These are phyloP conservation scores for Diprion similis DNA, from an alignment of 1,140 invertebrate species.

Conservation along the genomic window DNA sequence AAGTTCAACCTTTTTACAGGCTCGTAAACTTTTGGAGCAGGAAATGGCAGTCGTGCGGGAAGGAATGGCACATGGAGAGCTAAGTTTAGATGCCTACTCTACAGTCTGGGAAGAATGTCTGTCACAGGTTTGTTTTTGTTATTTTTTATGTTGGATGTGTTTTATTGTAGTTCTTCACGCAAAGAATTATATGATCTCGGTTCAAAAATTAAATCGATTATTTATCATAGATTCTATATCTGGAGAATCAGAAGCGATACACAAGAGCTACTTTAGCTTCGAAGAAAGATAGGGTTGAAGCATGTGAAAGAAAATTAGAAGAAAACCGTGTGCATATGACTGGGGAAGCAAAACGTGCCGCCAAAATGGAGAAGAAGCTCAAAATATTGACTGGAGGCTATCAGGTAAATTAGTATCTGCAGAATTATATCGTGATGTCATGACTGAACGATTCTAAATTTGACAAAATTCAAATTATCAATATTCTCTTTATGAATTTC, in stretches of 20 bases:
- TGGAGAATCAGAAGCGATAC: constrained; percentile 89
- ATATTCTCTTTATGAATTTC: neutral
- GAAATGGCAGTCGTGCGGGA: constrained; percentile 92
- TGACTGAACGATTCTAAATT: too few species aligned
- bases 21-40: constrained; percentile 72
- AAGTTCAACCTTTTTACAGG: constrained; percentile 44
- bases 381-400: constrained; percentile 93
- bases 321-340: constrained; percentile 94
- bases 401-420: constrained; percentile 65
- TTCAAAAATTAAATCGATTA: constrained; percentile 26
- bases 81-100: constrained; percentile 88
- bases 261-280: constrained; percentile 93
- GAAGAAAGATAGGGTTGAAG: constrained; percentile 95
- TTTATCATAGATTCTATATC: constrained; percentile 76
- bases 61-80: constrained; percentile 94
- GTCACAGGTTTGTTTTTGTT: constrained; percentile 64
- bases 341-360: constrained; percentile 92
- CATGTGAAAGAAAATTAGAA: constrained; percentile 90
- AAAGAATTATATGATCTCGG: constrained; percentile 18
- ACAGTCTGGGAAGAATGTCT: constrained; percentile 99
- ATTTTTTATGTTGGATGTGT: too few species aligned
- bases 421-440: neutral
- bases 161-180: neutral
- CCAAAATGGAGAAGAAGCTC: constrained; percentile 98
- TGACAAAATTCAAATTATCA: neutral